Percentiles rank a stretch among this genome's conserved stretches.
phyloP scores from a whole-genome alignment of 2,888 invertebrate species.

The Aricia artaxerxes region DNA sequence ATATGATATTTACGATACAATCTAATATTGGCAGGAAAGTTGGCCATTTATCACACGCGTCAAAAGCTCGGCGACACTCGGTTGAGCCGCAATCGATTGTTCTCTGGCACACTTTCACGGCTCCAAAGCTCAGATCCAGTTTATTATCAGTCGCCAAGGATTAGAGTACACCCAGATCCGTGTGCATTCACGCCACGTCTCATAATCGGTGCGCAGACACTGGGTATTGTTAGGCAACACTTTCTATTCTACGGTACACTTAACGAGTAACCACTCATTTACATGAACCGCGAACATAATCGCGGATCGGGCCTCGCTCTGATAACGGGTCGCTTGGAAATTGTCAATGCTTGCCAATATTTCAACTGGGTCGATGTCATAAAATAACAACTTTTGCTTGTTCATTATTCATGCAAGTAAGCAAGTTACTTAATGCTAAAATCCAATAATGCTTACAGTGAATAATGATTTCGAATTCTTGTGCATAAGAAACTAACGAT shows the following conservation, averaged over 20 bases:
- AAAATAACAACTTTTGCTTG: conserved; percentile 28
- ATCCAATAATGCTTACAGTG: not conserved
- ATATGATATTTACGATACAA: conserved; percentile 28
- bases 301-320: conserved; percentile 32
- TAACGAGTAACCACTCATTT: conserved; percentile 39
- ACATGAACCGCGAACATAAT: conserved; percentile 42
- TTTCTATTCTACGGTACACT: conserved; percentile 60
- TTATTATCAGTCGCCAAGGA: conserved; percentile 56
- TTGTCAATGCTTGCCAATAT: conserved; percentile 25
- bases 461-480: conserved; percentile 7
- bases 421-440: conserved; percentile 11
- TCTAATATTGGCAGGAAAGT: conserved; percentile 46
- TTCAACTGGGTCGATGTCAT: not conserved
- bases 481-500: not conserved
- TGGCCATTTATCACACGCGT: conserved; percentile 60
- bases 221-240: conserved; percentile 62
- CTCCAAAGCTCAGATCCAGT: conserved; percentile 67
- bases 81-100: conserved; percentile 70
- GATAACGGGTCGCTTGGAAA: conserved; percentile 33
- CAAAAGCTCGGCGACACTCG: conserved; percentile 62
- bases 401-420: conserved; percentile 12
- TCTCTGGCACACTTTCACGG: conserved; percentile 74
- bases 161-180: conserved; percentile 61
- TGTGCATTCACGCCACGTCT: conserved; percentile 64
- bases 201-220: conserved; percentile 60